Conservation (phyloP, 2,888 invertebrate genomes). For the Diplolepis rosae region DNA sequence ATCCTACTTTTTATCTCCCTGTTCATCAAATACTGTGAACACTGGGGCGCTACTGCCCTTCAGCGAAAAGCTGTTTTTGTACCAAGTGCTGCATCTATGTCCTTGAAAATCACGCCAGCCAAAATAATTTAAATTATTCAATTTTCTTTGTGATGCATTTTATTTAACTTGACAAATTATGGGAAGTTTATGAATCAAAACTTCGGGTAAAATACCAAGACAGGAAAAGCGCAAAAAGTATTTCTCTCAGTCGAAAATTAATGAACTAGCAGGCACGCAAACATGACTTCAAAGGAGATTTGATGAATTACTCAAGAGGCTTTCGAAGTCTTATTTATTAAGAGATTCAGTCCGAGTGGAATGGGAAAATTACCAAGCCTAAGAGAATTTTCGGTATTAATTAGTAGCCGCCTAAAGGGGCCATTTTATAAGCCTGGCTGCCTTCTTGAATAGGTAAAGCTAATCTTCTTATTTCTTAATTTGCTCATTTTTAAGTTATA, state of each 20-base stretch:
- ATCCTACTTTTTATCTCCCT: not conserved
- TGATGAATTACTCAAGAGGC: conserved; percentile 44
- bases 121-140: not conserved
- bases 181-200: not conserved
- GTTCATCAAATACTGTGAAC: not conserved
- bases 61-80: not conserved
- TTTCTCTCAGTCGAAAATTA: not conserved
- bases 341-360: conserved; percentile 51
- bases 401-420: conserved; percentile 48
- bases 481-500: not conserved
- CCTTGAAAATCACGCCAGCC: not conserved
- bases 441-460: not conserved
- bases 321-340: conserved; percentile 56
- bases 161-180: too few relatives aligned
- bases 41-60: not conserved
- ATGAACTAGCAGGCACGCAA: conserved; percentile 10
- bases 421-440: conserved; percentile 40
- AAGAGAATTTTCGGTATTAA: conserved; percentile 59
- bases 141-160: too few relatives aligned
- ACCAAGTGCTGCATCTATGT: not conserved
- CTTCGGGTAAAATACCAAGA: too few relatives aligned
- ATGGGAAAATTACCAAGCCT: conserved; percentile 47
- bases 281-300: not conserved
- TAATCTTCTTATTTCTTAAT: not conserved
- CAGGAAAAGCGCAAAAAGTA: not conserved